Evolutionary conservation across 1,140 invertebrate species (phyloP), one percentile per base, ranked within the genome.

Genomic region (Phymorhynchus buccinoides): DNA sequence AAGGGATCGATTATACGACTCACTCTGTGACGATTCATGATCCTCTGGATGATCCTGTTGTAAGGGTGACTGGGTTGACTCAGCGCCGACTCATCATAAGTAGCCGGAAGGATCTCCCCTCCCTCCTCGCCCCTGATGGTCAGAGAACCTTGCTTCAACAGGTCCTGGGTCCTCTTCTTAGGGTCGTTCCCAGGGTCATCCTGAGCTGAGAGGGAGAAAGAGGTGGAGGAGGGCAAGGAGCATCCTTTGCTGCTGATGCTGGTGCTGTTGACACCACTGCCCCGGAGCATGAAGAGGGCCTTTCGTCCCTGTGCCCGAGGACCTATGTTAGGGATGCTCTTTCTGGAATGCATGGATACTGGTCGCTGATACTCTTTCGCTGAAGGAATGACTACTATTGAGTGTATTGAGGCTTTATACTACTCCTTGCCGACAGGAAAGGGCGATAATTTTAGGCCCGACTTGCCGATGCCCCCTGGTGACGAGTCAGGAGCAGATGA

Each of bases 281-380:
- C 81, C 41, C 44, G 39, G 62, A 83, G 62, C 62, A 83, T 32
- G 37, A 83, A 42, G 35, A 44, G 44, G 3, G 41, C 7, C 12
- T 44, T 68, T 3, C 56, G 37, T 1, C 18, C 39, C 18, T 42
- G 22, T 16, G 81, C 56, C 41, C 81, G 39, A 2, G 62, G 81
- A 7, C 81, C 81, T 22, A 83, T 66, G 66, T 71, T 83, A 66
- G 81, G 81, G 39, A 83, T 83, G 41, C 81, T 83, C 41, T 83
- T 62, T 30, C 62, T 39, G 16, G 81, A n/a, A 7, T 42, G 77
- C 77, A 79, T 79, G 32, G 9, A 16, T 22, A n/a, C n/a, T n/a
- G n/a, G n/a, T n/a, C n/a, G n/a, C n/a, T n/a, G n/a, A n/a, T n/a
- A n/a, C n/a, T n/a, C n/a, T n/a, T n/a, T n/a, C n/a, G n/a, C n/a